Evolutionary conservation across 2,797 vertebrate species (phyloP).

Genomic region (Manis javanica): DNA sequence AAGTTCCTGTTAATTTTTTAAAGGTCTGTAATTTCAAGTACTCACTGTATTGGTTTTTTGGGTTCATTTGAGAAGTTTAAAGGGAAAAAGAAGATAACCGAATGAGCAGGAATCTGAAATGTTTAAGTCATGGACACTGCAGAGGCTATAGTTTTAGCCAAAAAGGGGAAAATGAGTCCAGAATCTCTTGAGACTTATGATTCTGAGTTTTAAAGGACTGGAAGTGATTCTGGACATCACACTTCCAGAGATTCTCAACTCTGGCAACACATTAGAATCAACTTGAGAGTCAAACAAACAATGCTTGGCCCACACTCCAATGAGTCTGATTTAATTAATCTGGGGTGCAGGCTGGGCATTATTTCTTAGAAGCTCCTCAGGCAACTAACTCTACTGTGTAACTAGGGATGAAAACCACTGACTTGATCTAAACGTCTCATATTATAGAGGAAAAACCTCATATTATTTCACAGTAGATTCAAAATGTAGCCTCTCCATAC

Average conservation of each 20-base stretch:
- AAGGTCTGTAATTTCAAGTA: conserved; percentile 51
- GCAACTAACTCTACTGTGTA: conserved; percentile 20
- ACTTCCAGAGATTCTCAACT: conserved; percentile 13
- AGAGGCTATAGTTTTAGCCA: conserved; percentile 3
- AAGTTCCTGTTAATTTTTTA: conserved; percentile 36
- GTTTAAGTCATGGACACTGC: background rate
- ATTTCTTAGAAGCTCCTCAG: background rate
- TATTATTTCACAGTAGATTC: background rate
- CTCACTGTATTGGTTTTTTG: background rate
- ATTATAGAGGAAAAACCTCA: conserved; percentile 36
- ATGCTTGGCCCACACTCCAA: background rate
- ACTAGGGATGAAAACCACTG: conserved; percentile 21
- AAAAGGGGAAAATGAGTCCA: background rate
- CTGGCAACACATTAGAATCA: conserved; percentile 11
- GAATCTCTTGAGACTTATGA: conserved; percentile 14
- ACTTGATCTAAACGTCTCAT: conserved; percentile 40
- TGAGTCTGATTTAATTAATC: conserved; percentile 45
- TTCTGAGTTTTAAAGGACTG: conserved; percentile 43
- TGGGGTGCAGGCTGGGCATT: background rate
- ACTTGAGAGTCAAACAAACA: conserved; percentile 32
- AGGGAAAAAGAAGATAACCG: conserved; percentile 36
- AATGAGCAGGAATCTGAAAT: conserved; percentile 54
- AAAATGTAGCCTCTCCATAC: conserved; percentile 42
- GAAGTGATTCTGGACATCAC: conserved; percentile 27
- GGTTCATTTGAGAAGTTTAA: conserved; percentile 44